Evolutionary conservation across 2,113 vertebrate species (phyloP).

Genomic region (Arvicanthis niloticus): DNA sequence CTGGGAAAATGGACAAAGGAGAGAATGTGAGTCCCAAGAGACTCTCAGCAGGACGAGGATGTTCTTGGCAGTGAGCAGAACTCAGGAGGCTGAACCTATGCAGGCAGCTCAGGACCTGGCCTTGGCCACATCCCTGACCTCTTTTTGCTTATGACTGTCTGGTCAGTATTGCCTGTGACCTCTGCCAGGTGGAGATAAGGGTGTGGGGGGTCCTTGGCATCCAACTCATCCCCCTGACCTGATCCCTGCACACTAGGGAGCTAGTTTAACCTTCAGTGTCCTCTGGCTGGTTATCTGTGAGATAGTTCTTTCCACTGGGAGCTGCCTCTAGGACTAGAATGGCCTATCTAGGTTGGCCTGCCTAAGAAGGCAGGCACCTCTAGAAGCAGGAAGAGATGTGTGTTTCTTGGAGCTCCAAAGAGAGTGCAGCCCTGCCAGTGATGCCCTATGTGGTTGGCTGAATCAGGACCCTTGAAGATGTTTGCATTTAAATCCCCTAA

Average conservation of each 20-base stretch:
- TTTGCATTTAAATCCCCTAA: neutral
- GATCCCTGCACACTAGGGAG: fast-evolving
- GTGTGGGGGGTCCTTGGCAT: fast-evolving
- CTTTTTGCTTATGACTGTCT: fast-evolving
- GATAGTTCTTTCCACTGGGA: neutral
- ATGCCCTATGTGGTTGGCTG: neutral
- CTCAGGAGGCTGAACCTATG: fast-evolving
- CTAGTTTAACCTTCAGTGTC: neutral
- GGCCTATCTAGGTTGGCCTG: neutral
- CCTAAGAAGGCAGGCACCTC: neutral
- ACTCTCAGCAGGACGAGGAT: neutral
- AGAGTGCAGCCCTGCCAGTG: neutral
- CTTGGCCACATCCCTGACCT: fast-evolving
- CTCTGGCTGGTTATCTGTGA: fast-evolving
- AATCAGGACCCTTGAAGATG: neutral
- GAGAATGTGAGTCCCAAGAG: neutral
- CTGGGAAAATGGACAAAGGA: neutral
- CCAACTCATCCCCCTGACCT: fast-evolving
- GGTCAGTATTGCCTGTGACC: fast-evolving
- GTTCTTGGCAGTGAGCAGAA: neutral
- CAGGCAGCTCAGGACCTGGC: fast-evolving
- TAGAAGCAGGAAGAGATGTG: neutral
- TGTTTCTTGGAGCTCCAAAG: neutral
- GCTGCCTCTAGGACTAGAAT: too few species aligned
- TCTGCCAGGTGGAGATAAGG: neutral